Evolutionary conservation across 2,113 vertebrate species (phyloP).

Genomic region (Mohoua ochrocephala): DNA sequence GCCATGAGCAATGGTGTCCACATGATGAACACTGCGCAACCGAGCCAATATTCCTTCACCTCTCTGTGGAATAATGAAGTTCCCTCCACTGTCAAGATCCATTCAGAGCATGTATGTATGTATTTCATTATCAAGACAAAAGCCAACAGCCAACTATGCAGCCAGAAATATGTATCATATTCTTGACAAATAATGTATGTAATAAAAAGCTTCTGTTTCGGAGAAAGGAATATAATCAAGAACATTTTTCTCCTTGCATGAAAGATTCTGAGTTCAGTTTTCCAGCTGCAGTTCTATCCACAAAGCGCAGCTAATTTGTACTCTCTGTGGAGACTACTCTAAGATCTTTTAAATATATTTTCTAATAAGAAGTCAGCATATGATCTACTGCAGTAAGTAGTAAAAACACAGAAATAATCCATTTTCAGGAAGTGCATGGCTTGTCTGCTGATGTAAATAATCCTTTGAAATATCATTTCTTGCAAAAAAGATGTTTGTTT

Average conservation of each 20-base stretch:
- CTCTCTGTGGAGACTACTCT: neutral
- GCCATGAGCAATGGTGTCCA: neutral
- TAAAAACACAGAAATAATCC: neutral
- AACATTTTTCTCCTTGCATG: neutral
- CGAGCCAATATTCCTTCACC: neutral
- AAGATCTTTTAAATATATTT: neutral
- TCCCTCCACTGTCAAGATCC: neutral
- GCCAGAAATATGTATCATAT: neutral
- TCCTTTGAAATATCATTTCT: neutral
- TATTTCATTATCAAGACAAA: constrained; percentile 3
- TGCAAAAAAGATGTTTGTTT: neutral
- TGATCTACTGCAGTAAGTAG: neutral
- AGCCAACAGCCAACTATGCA: neutral
- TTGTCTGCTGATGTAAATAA: neutral
- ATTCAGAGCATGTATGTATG: neutral
- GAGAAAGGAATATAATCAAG: neutral
- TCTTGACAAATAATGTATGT: neutral
- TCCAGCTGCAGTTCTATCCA: neutral
- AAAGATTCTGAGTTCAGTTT: neutral
- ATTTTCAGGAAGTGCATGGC: neutral
- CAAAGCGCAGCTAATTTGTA: neutral
- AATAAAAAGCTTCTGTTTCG: constrained; percentile 1
- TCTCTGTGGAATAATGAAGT: constrained; percentile 1
- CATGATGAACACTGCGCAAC: neutral
- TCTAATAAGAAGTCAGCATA: neutral